Conservation (phyloP, 2,888 invertebrate species). For the Camponotus fellah region DNA sequence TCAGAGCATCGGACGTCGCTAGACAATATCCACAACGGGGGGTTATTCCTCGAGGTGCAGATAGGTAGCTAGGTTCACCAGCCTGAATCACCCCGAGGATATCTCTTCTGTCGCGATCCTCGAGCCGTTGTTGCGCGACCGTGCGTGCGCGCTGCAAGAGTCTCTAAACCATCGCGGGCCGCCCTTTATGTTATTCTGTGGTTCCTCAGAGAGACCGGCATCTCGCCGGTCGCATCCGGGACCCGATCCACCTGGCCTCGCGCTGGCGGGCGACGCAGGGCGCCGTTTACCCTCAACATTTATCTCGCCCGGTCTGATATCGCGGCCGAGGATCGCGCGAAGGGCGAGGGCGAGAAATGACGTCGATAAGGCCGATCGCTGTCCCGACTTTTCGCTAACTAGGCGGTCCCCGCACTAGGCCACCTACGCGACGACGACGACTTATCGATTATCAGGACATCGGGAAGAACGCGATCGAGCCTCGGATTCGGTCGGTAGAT, state of each 20-base stretch:
- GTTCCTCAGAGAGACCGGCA: slow-evolving; percentile 81
- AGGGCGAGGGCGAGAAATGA: slow-evolving; percentile 54
- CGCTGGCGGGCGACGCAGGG: slow-evolving; percentile 59
- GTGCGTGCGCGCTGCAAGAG: slow-evolving; percentile 49
- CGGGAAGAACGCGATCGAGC: slow-evolving; percentile 69
- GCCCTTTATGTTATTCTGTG: slow-evolving; percentile 82
- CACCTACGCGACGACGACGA: slow-evolving; percentile 65
- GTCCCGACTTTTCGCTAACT: slow-evolving; percentile 50
- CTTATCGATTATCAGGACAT: slow-evolving; percentile 80
- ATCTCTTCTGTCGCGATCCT: slow-evolving; percentile 30
- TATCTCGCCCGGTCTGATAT: slow-evolving; percentile 59
- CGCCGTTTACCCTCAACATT: slow-evolving; percentile 72
- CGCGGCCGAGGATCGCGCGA: slow-evolving; percentile 55
- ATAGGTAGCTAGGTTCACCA: slow-evolving; percentile 39
- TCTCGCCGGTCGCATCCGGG: slow-evolving; percentile 63
- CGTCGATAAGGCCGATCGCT: slow-evolving; percentile 75
- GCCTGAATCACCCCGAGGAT: slow-evolving; percentile 40
- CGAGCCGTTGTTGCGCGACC: slow-evolving; percentile 44
- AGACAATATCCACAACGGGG: slow-evolving; percentile 8
- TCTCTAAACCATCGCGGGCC: slow-evolving; percentile 33
- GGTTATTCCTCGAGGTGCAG: slow-evolving; percentile 28
- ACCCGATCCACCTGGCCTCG: slow-evolving; percentile 55
- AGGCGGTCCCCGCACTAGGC: slow-evolving; percentile 65
- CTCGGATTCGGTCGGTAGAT: slow-evolving; percentile 55
- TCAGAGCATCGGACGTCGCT: slow-evolving; percentile 65